phyloP scores from a whole-genome alignment of 2,888 invertebrate genomes.

The Autographa gamma region DNA sequence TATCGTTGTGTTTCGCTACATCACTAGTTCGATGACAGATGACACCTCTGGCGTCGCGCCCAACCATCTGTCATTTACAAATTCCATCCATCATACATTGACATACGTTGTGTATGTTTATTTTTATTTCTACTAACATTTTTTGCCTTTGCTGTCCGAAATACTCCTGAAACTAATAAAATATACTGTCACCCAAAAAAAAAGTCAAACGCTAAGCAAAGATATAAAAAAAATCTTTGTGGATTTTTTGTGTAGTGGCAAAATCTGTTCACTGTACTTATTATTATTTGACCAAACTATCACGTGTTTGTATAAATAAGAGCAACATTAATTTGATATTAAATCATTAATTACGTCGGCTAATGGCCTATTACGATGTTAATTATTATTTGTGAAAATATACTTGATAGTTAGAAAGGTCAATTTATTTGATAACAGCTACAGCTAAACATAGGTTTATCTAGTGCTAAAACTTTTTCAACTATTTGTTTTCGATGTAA shows the following conservation, averaged over 20 bases:
- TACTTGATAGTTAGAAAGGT: slow-evolving; percentile 40
- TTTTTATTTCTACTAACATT: too few relatives aligned
- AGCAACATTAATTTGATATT: slow-evolving; percentile 33
- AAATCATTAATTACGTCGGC: slow-evolving; percentile 47
- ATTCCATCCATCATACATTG: neutral
- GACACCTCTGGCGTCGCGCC: neutral
- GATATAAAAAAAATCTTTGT: too few relatives aligned
- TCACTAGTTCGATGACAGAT: neutral
- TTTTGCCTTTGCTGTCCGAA: neutral
- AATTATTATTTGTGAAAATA: slow-evolving; percentile 28
- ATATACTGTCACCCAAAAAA: too few relatives aligned
- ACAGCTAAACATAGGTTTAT: slow-evolving; percentile 28
- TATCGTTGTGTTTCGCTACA: neutral
- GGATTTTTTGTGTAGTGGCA: neutral
- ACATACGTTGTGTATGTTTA: neutral
- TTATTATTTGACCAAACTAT: slow-evolving; percentile 24
- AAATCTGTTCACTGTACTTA: slow-evolving; percentile 23
- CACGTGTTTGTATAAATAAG: slow-evolving; percentile 44
- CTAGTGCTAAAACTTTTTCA: too few relatives aligned
- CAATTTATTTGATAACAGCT: slow-evolving; percentile 32
- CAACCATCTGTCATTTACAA: neutral
- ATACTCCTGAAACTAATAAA: neutral
- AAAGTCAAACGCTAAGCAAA: too few relatives aligned
- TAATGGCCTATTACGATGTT: slow-evolving; percentile 46
- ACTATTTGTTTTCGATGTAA: neutral